These are phyloP conservation scores for Sphinx pinastri DNA, from an alignment of 2,888 invertebrate genomes.

Conservation along the genomic window DNA sequence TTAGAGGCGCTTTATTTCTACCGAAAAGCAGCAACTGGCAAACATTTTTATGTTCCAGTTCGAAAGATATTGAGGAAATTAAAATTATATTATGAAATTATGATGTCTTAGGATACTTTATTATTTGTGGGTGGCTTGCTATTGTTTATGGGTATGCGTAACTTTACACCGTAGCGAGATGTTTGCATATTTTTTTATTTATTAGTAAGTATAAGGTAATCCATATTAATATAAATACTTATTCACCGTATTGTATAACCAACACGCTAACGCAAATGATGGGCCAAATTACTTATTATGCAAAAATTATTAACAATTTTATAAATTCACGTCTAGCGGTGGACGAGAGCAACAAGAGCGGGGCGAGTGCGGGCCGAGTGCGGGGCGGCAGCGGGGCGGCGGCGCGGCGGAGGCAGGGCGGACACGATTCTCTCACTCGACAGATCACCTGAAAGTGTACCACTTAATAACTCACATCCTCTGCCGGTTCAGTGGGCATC, in stretches of 20 bases:
- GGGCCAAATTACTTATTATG: not conserved
- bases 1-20: too few species aligned
- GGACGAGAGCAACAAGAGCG: conserved; percentile 8
- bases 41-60: too few species aligned
- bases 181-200: too few species aligned
- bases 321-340: conserved; percentile 34
- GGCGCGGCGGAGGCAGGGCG: conserved; percentile 37
- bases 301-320: conserved; percentile 9
- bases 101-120: too few species aligned
- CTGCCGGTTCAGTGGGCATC: conserved; percentile 80
- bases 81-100: too few species aligned
- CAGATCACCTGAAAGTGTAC: conserved; percentile 83
- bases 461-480: conserved; percentile 83
- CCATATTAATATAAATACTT: too few species aligned
- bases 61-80: too few species aligned
- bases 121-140: too few species aligned
- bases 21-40: too few species aligned
- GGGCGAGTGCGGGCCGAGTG: conserved; percentile 35
- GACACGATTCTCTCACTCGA: conserved; percentile 80
- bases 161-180: too few species aligned
- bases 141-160: too few species aligned
- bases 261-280: not conserved
- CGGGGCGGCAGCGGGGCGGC: conserved; percentile 40
- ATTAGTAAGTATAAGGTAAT: too few species aligned
- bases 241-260: not conserved